These are phyloP conservation scores for Neogale vison DNA, from an alignment of 2,113 vertebrate genomes.

Conservation along the genomic window DNA sequence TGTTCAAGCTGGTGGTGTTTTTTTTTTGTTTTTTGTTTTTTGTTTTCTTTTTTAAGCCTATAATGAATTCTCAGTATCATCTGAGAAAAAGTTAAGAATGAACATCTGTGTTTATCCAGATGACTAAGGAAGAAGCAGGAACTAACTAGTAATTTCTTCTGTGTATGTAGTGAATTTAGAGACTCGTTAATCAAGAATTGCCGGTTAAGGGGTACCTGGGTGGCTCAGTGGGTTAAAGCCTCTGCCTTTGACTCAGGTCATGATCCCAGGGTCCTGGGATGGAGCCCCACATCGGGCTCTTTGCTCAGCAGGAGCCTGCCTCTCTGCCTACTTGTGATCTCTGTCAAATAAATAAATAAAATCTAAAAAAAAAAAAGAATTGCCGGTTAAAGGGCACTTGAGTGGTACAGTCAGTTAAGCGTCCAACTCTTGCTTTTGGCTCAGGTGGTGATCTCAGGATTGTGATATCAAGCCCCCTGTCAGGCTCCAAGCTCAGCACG, in stretches of 20 bases:
- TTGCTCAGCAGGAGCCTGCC: no score
- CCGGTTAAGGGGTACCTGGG: background rate
- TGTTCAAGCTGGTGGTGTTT: background rate
- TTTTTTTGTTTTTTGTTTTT: background rate
- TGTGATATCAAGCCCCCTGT: background rate
- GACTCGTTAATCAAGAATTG: slow-evolving; percentile 26
- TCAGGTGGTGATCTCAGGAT: background rate
- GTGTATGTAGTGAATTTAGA: background rate
- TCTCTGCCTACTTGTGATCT: no score
- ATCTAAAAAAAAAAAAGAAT: background rate
- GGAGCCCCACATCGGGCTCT: no score
- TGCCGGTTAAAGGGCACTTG: background rate
- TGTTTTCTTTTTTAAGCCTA: background rate
- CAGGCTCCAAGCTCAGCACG: background rate
- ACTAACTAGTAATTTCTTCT: slow-evolving; percentile 14
- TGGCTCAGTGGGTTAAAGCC: background rate
- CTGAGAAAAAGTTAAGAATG: slow-evolving; percentile 54
- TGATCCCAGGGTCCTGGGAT: no score
- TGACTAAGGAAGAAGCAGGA: slow-evolving; percentile 26
- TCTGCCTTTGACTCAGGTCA: no score
- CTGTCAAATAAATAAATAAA: no score
- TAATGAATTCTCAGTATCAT: slow-evolving; percentile 43
- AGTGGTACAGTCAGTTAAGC: background rate
- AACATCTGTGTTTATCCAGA: slow-evolving; percentile 16
- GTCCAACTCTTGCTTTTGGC: background rate